Conservation (phyloP, 2,797 vertebrate genomes). For the Lycodopsis pacificus region DNA sequence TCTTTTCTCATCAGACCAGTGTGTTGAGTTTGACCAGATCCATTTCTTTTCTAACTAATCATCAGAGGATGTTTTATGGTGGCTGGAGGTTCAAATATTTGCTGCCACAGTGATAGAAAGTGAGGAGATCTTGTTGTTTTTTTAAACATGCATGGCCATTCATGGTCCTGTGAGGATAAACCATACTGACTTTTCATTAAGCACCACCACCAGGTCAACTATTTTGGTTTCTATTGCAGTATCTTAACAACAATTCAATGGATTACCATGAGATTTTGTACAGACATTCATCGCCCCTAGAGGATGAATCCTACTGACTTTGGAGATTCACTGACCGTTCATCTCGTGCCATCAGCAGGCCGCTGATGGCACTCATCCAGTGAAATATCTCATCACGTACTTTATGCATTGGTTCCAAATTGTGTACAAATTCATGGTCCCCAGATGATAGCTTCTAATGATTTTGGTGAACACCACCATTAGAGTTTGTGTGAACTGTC, state of each 20-base stretch:
- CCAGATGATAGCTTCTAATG: background rate
- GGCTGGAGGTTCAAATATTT: background rate
- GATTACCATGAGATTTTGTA: background rate
- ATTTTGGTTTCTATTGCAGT: background rate
- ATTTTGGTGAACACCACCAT: background rate
- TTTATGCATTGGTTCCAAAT: background rate
- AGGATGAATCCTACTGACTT: background rate
- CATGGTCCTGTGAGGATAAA: background rate
- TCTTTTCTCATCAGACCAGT: slow-evolving; percentile 9
- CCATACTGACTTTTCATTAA: background rate
- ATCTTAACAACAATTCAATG: background rate
- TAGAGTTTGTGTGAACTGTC: background rate
- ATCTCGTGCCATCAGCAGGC: background rate
- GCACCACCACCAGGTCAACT: accelerated
- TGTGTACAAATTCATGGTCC: background rate
- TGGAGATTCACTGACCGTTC: background rate
- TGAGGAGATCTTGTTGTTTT: background rate
- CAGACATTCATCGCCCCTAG: background rate
- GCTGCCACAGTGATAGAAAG: background rate
- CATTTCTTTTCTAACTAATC: background rate
- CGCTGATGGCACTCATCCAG: background rate
- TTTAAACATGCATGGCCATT: background rate
- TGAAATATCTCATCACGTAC: background rate
- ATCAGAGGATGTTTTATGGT: background rate
- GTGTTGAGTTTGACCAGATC: slow-evolving; percentile 38